Evolutionary conservation across 1,140 invertebrate species (phyloP).

Genomic region (Drosophila bocki): DNA sequence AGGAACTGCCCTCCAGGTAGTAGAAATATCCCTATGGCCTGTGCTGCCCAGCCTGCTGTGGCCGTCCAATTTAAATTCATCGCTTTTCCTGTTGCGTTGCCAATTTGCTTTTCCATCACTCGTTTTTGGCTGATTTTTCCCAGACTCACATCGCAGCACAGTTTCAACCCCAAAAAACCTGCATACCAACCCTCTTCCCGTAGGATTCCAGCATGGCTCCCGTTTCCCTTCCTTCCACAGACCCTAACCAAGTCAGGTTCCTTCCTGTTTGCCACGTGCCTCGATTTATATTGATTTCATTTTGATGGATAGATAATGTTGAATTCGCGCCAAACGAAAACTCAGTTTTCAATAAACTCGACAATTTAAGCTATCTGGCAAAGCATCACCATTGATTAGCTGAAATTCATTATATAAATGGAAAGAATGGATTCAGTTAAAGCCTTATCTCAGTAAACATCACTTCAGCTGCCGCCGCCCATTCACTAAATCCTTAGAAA

Average conservation of each 20-base stretch:
- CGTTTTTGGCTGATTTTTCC: not conserved
- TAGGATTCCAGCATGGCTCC: not conserved
- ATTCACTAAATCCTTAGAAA: slow-evolving; percentile 10
- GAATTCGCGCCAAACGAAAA: slow-evolving; percentile 12
- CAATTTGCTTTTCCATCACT: not conserved
- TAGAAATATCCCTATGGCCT: not conserved
- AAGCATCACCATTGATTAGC: slow-evolving; percentile 9
- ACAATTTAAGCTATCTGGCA: not conserved
- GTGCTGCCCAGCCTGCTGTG: not conserved
- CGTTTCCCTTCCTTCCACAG: not conserved
- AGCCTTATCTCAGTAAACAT: not conserved
- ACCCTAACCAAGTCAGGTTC: slow-evolving; percentile 25
- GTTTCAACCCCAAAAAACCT: not conserved
- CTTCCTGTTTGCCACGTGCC: slow-evolving; percentile 25
- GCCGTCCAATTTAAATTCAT: slow-evolving; percentile 4
- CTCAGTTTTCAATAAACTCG: slow-evolving; percentile 14
- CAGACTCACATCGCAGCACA: not conserved
- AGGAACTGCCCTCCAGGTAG: not conserved
- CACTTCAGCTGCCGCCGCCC: not conserved
- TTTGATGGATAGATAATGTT: slow-evolving; percentile 37
- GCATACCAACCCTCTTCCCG: too few species aligned
- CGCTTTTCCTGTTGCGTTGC: not conserved
- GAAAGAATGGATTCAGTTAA: not conserved
- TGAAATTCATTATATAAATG: slow-evolving; percentile 25
- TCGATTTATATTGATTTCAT: slow-evolving; percentile 42